Conservation (phyloP, 2,797 vertebrate genomes). For the Capromys pilorides region DNA sequence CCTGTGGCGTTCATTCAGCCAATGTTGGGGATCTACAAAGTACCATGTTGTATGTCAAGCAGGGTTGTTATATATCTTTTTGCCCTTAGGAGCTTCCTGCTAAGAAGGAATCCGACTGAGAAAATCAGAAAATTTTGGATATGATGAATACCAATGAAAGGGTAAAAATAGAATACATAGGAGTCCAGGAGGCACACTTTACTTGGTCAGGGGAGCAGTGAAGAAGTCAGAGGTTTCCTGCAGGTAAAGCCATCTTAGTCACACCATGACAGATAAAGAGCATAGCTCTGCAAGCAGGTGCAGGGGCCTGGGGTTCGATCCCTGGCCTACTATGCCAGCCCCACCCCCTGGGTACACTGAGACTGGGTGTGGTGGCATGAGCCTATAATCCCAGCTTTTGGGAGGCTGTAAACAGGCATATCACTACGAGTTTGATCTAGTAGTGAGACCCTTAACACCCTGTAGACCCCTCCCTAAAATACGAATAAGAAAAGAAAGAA, state of each 20-base stretch:
- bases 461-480: no score
- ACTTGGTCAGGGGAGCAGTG: neutral
- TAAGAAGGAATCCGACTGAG: neutral
- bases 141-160: neutral
- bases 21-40: neutral
- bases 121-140: neutral
- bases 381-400: no score
- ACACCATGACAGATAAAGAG: neutral
- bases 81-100: neutral
- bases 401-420: no score
- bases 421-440: no score
- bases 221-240: neutral
- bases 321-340: no score
- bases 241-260: neutral
- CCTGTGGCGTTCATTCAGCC: neutral
- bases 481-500: no score
- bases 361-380: no score
- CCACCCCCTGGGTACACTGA: no score
- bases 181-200: no score
- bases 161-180: neutral
- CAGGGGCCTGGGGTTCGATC: no score
- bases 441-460: no score
- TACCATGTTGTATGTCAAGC: neutral
- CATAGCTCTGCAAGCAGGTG: no score
- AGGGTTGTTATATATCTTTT: neutral